Base-by-base conservation (phyloP, 2,797 vertebrate species). In the Hippopotamyrus pictus region DNA sequence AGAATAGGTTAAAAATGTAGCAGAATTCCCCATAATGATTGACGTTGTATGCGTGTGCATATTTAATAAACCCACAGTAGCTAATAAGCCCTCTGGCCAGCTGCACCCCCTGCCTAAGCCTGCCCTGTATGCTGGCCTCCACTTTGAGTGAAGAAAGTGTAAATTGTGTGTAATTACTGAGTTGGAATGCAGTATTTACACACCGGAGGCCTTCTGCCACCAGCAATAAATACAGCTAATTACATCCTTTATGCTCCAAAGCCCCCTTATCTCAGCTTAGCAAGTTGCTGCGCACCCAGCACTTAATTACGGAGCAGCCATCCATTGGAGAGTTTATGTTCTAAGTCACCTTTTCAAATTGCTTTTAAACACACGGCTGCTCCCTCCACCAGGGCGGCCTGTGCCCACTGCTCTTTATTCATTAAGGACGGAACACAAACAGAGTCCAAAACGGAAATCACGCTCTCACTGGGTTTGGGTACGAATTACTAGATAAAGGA, bases 251-350 rank as follows among this genome's bases (percentile, higher is more conserved):
- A 91, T 91, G 93, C 94, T 95, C 92, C 91, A 91, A 93, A 92
- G 93, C 91, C 89, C 91, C 93, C 95, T 95, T 95, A 96, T 96
- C 95, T 94, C 92, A 94, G 94, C 94, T 94, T 94, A 94, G 95
- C 95, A 95, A 95, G 95, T 95, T 94, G 93, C 92, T 91, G 94
- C 94, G 93, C 94, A 95, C 92, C 91, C 92, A 92, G 92, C 93
- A 93, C 94, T 94, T 95, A 93, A 96, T 96, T 95, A 95, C 91
- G 90, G 92, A 92, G 93, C 93, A 93, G 91, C 90, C 91, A 92
- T 90, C 92, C 95, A 93, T 95, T 91, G 91, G 93, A 91, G 89
- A 89, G 88, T 90, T 91, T 89, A 92, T 92, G 90, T 92, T 93
- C 94, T 91, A 89, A 90, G 90, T 90, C 91, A 87, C 92, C 89